These are phyloP conservation scores for Sarcophilus harrisii DNA, from an alignment of 2,797 vertebrate species.

Conservation along the genomic window DNA sequence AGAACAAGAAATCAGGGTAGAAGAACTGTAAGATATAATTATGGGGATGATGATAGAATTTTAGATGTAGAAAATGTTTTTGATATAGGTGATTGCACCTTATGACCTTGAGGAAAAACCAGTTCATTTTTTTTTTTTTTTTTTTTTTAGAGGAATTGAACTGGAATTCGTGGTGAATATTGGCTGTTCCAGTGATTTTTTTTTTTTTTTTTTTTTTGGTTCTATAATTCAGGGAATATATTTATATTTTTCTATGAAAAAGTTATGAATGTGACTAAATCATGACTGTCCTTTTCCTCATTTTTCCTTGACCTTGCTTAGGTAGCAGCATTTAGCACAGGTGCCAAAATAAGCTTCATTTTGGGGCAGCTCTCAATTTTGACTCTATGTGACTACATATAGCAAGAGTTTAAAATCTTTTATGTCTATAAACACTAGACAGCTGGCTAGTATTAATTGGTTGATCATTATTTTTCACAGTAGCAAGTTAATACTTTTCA, in stretches of 20 bases:
- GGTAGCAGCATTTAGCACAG: conserved; percentile 84
- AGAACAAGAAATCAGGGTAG: conserved; percentile 81
- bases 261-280: conserved; percentile 86
- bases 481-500: conserved; percentile 44
- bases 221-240: conserved; percentile 94
- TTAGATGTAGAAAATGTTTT: conserved; percentile 63
- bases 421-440: conserved; percentile 68
- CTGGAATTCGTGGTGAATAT: conserved; percentile 88
- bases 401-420: conserved; percentile 51
- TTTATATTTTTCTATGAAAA: conserved; percentile 96
- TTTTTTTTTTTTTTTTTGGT: conserved; percentile 75
- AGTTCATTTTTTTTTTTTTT: conserved; percentile 29
- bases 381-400: conserved; percentile 70
- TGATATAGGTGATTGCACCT: conserved; percentile 68
- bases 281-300: conserved; percentile 85
- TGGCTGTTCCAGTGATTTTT: conserved; percentile 84
- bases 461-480: conserved; percentile 70
- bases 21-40: conserved; percentile 81
- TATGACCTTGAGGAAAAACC: conserved; percentile 68
- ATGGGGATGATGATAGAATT: conserved; percentile 74
- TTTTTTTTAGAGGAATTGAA: conserved; percentile 86
- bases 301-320: conserved; percentile 86
- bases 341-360: conserved; percentile 78
- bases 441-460: conserved; percentile 47
- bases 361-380: conserved; percentile 74